Evolutionary conservation across 2,797 vertebrate species (phyloP).

Genomic region (Tenualosa ilisha): DNA sequence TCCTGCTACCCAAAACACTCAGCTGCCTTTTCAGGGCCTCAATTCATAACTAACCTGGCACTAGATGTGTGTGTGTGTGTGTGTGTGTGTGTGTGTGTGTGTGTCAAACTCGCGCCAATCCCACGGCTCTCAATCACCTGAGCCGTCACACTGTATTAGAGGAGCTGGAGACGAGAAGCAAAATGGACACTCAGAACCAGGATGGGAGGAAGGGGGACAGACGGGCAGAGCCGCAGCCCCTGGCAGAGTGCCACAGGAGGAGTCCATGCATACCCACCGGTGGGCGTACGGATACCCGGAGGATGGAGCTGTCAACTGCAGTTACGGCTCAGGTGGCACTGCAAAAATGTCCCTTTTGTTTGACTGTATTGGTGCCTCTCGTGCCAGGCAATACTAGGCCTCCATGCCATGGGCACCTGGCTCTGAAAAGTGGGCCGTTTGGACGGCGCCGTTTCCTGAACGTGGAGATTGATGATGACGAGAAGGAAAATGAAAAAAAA

Average conservation of each 20-base stretch:
- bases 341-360: conserved; percentile 67
- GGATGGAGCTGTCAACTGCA: conserved; percentile 67
- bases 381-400: not conserved
- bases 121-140: conserved; percentile 35
- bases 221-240: conserved; percentile 28
- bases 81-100: not conserved
- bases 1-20: not conserved
- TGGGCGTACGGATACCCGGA: conserved; percentile 36
- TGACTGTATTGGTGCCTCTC: not conserved
- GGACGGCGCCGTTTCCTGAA: not conserved
- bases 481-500: conserved; percentile 17
- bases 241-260: not conserved
- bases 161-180: conserved; percentile 18
- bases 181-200: conserved; percentile 9
- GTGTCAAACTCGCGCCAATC: conserved; percentile 32
- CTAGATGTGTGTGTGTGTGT: no score
- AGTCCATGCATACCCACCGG: not conserved
- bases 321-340: conserved; percentile 57
- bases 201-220: conserved; percentile 33
- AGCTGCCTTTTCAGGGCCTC: not conserved
- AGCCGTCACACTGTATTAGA: conserved; percentile 28
- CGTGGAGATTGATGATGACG: conserved; percentile 43
- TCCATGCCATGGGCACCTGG: conserved; percentile 31
- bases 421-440: not conserved
- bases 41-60: not conserved